phyloP scores from a whole-genome alignment of 2,888 invertebrate species.

The Chymomyza fuscimana region DNA sequence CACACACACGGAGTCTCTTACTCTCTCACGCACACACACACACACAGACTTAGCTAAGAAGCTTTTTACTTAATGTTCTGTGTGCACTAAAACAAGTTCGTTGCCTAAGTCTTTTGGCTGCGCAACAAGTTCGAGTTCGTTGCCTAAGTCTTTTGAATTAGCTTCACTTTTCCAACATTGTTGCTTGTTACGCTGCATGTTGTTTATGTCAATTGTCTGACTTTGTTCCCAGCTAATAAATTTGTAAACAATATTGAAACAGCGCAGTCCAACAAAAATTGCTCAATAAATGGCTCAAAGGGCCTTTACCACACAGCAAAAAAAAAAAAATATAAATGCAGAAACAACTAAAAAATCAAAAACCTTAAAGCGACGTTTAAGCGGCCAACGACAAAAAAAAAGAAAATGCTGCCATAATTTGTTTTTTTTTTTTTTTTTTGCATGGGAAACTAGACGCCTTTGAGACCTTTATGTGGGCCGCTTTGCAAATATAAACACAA shows the following conservation, averaged over 20 bases:
- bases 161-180: background rate
- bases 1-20: background rate
- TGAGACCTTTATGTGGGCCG: constrained; percentile 15
- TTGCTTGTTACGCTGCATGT: constrained; percentile 10
- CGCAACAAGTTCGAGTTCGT: constrained; percentile 46
- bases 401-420: constrained; percentile 69
- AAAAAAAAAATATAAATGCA: constrained; percentile 10
- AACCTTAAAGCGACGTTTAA: constrained; percentile 7
- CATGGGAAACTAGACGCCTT: constrained; percentile 65
- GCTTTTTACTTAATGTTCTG: background rate
- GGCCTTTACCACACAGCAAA: background rate
- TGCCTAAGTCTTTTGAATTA: constrained; percentile 61
- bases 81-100: background rate
- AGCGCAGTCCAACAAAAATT: constrained; percentile 46
- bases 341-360: constrained; percentile 24
- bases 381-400: constrained; percentile 29
- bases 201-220: constrained; percentile 33
- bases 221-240: constrained; percentile 69
- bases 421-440: constrained; percentile 41
- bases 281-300: constrained; percentile 55
- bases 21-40: background rate
- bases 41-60: background rate
- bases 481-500: background rate
- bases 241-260: constrained; percentile 67
- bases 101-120: constrained; percentile 4